Evolutionary conservation across 2,888 invertebrate species (phyloP), one percentile per base, ranked within the genome.

Genomic region (Calliphora vomitoria): DNA sequence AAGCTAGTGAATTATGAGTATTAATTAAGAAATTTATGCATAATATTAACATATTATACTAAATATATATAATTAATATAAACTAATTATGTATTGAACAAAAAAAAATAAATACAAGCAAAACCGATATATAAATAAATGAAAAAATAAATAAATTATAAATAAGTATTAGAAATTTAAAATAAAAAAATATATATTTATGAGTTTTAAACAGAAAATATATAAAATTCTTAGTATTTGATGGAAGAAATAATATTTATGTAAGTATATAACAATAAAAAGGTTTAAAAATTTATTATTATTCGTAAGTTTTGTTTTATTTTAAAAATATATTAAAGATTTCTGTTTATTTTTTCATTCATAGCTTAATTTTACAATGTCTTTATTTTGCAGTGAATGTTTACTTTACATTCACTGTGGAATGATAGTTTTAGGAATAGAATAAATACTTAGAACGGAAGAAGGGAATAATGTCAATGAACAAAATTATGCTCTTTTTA

Each of bases 181-280:
- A 87, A 78, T 69, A 78, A 83, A 86, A 81, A 85, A 41, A 69
- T 62, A 85, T 86, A 83, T 85, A 83, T 86, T 69, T 68, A 85
- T 88, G 87, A 88, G 89, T 90, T 90, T 90, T 89, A 87, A 90
- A 86, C 76, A 72, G 41, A 55, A 69, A 11, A 4, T 13, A 20
- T 0, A 44, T 20, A 1, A 20, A 53, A 47, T 64, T 31, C 10
- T 64, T 81, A 1, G n/a, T 58, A 31, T 44, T 79, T 68, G 4
- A 4, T 66, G 44, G 55, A 20, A 58, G 6, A 58, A 53, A 53
- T 15, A 53, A n/a, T 4, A 13, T 53, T 15, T n/a, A 53, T 53
- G 15, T 53, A n/a, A 53, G 50, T 35, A 35, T n/a, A 50, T 50
- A 13, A 50, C 0, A 50, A 50, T 50, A 15, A 2, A 15, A 50